Evolutionary conservation across 2,888 invertebrate species (phyloP).

Genomic region (Nebria salina): DNA sequence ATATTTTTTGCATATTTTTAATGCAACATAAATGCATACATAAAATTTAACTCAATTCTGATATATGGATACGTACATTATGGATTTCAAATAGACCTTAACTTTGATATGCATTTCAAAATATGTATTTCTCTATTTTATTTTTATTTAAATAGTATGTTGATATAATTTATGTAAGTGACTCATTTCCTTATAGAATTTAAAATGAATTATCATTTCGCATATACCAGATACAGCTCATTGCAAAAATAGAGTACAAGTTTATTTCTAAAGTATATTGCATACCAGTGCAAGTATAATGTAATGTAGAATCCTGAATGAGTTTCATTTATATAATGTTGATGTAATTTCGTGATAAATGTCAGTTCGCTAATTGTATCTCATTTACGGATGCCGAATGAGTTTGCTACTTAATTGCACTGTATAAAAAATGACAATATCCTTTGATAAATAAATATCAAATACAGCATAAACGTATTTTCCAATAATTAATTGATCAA

Average conservation of each 20-base stretch:
- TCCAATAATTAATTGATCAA: too few species aligned
- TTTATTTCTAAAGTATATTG: background rate
- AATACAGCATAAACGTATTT: too few species aligned
- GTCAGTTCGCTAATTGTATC: background rate
- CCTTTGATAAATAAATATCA: too few species aligned
- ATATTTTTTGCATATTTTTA: too few species aligned
- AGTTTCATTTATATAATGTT: background rate
- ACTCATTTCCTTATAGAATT: background rate
- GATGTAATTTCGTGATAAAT: background rate
- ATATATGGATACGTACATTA: too few species aligned
- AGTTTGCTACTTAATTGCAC: background rate
- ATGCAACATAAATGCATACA: too few species aligned
- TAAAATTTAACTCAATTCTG: too few species aligned
- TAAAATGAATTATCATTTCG: background rate
- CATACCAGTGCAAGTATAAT: background rate
- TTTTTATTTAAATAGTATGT: background rate
- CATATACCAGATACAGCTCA: background rate
- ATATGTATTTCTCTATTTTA: background rate
- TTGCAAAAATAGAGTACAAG: conserved; percentile 1
- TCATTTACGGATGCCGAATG: background rate
- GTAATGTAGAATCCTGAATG: background rate
- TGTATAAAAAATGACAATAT: background rate
- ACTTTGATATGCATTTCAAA: too few species aligned
- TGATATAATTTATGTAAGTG: background rate
- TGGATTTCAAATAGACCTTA: too few species aligned